Conservation (phyloP, 2,113 vertebrate genomes). For the Nansenia antarctica region DNA sequence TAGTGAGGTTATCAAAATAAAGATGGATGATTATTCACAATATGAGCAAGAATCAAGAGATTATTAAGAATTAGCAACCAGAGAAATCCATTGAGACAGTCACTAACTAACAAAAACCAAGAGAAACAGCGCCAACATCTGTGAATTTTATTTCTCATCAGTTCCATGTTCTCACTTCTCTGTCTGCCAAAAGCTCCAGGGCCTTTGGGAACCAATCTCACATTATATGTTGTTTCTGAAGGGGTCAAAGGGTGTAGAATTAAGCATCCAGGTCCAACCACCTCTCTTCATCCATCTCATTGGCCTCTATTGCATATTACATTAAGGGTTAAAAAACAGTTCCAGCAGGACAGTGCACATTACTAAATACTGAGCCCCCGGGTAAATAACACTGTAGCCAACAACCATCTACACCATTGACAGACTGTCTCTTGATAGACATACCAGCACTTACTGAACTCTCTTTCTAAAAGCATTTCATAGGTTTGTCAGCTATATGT, state of each 20-base stretch:
- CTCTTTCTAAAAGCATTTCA: conserved; percentile 38
- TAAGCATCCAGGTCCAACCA: conserved; percentile 61
- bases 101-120: too few relatives aligned
- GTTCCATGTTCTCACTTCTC: conserved; percentile 57
- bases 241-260: conserved; percentile 59
- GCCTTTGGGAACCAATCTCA: conserved; percentile 46
- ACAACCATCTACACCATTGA: conserved; percentile 33
- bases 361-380: conserved; percentile 56
- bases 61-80: background rate
- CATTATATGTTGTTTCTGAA: conserved; percentile 66
- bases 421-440: conserved; percentile 28
- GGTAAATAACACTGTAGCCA: conserved; percentile 56
- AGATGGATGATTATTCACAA: background rate
- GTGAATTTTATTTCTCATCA: conserved; percentile 80
- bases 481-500: too few relatives aligned
- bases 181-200: conserved; percentile 53
- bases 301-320: conserved; percentile 67
- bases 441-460: conserved; percentile 42
- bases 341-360: conserved; percentile 54
- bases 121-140: conserved; percentile 66
- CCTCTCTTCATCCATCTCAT: conserved; percentile 41
- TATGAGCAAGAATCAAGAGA: background rate
- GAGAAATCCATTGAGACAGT: background rate
- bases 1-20: too few relatives aligned
- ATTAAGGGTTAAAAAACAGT: conserved; percentile 59